These are phyloP conservation scores for Carabus problematicus DNA, from an alignment of 2,888 invertebrate species.

Conservation along the genomic window DNA sequence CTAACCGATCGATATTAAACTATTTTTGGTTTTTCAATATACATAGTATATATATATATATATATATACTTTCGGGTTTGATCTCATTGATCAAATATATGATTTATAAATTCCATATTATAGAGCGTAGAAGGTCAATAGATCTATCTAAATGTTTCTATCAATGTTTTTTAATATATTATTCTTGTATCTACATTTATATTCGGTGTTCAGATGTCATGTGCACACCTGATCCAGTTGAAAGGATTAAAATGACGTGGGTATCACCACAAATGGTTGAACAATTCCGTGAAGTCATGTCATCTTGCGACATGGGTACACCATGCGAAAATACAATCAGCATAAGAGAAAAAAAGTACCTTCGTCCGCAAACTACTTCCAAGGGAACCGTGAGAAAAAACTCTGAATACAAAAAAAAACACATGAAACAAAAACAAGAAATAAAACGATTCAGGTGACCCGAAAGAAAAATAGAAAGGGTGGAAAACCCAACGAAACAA, in stretches of 20 bases:
- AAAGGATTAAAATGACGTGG: constrained; percentile 7
- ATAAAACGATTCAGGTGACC: constrained; percentile 40
- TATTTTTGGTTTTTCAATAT: no score
- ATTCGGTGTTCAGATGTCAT: no score
- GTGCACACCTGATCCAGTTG: constrained; percentile 25
- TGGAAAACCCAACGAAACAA: constrained; percentile 26
- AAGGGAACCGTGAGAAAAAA: constrained; percentile 12
- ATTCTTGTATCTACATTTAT: no score
- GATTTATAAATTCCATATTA: no score
- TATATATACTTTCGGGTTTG: no score
- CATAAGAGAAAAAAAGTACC: neutral
- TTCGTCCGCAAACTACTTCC: neutral
- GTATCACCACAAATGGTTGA: neutral
- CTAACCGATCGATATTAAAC: no score
- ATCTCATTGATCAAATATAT: no score
- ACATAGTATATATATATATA: no score
- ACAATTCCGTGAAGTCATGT: neutral
- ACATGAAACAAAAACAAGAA: constrained; percentile 17
- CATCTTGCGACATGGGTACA: neutral
- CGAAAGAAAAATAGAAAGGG: constrained; percentile 19
- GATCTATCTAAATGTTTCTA: no score
- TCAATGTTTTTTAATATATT: no score
- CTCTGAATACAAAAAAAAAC: neutral
- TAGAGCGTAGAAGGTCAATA: no score
- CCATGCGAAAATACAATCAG: neutral